Evolutionary conservation across 2,888 invertebrate species (phyloP), one percentile per base, ranked within the genome.

Genomic region (Ctenicera cuprea): DNA sequence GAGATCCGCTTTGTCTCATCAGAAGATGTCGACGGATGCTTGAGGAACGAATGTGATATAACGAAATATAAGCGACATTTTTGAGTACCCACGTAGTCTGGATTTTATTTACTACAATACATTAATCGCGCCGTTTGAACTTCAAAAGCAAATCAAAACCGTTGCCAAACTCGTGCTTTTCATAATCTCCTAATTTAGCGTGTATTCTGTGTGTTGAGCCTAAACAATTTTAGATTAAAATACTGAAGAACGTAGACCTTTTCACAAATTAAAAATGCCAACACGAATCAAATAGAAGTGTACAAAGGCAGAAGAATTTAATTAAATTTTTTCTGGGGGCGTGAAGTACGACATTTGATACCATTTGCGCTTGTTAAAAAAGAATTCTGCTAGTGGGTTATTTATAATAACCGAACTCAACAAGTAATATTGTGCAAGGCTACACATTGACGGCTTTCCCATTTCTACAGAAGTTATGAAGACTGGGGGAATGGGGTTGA

Each of bases 261-360:
- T 69, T 71, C 71, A 75, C 75, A 78, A 78, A 78, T 78, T 77
- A 78, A 78, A 78, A 78, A 78, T 78, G 75, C 78, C 78, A 75
- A 74, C 78, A 75, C 75, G 75, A 75, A 72, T 78, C 76, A 72
- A 72, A 71, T 74, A 71, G 71, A 77, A 77, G 73, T 73, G 71
- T 73, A 75, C 74, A 70, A 70, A 74, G 64, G 70, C 50, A 72
- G 48, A 74, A 71, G 76, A 74, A 76, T 78, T 78, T 78, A 77
- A 78, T 78, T 78, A 78, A 78, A 78, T 69, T 73, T 73, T 62
- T 45, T 54, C 62, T 33, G 67, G 59, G 67, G 18, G 76, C 48
- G 68, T 62, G 65, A 74, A 66, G 57, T 38, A 61, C 41, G 64
- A 69, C 73, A 73, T 69, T 73, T 73, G 64, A 73, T 65, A 59